Percentiles rank a stretch among this genome's conserved stretches.
Conservation (phyloP, 2,797 vertebrate species). For the Borostomias antarcticus region DNA sequence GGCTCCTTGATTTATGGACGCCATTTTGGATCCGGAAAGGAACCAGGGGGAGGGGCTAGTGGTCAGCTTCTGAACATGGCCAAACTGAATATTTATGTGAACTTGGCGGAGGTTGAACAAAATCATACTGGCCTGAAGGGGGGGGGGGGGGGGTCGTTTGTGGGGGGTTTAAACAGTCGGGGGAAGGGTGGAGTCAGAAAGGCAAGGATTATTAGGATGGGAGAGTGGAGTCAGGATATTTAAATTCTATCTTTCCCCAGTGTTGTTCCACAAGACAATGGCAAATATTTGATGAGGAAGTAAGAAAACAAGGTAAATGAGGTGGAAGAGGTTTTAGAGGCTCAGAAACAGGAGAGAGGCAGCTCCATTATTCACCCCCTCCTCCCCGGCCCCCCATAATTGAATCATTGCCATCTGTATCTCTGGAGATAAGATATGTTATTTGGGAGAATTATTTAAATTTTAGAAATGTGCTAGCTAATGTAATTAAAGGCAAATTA, state of each 20-base stretch:
- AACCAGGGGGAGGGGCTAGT: conserved; percentile 63
- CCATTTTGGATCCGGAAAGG: conserved; percentile 83
- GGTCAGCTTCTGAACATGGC: conserved; percentile 44
- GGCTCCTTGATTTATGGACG: conserved; percentile 94
- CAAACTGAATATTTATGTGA: conserved; percentile 69
- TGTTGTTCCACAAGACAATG: conserved; percentile 30
- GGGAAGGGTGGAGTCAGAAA: conserved; percentile 28
- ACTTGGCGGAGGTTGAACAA: conserved; percentile 77
- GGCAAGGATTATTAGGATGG: conserved; percentile 33
- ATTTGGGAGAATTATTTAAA: conserved; percentile 79
- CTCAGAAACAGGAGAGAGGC: conserved; percentile 38
- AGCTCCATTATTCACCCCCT: conserved; percentile 34
- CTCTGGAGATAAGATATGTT: conserved; percentile 75
- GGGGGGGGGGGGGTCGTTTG: conserved; percentile 19
- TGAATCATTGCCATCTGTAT: conserved; percentile 74
- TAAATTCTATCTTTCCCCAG: conserved; percentile 39
- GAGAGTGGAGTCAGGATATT: conserved; percentile 36
- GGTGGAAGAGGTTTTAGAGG: conserved; percentile 40
- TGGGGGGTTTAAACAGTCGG: conserved; percentile 23
- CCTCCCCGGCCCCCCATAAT: conserved; percentile 57
- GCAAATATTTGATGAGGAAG: conserved; percentile 35
- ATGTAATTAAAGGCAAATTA: conserved; percentile 80
- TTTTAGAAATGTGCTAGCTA: conserved; percentile 72
- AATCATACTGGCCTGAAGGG: too few species aligned
- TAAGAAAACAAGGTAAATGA: conserved; percentile 23